A percentile compares a stretch with the other conserved stretches of the same genome.
Conservation (phyloP, 2,888 invertebrate species). For the Nymphalis urticae region DNA sequence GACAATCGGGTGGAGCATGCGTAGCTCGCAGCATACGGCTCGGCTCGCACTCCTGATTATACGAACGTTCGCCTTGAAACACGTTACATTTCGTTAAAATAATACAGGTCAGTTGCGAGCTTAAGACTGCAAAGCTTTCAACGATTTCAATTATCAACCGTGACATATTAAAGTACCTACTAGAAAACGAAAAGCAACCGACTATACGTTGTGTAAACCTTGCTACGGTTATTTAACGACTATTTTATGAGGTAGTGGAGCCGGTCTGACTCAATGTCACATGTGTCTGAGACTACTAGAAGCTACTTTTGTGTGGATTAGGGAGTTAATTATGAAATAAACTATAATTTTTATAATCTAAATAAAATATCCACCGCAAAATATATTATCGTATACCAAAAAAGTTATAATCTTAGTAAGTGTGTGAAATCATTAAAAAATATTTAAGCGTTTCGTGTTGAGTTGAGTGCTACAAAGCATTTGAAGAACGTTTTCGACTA, state of each 20-base stretch:
- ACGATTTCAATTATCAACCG: conserved; percentile 13
- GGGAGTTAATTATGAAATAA: not conserved
- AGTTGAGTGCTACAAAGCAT: not conserved
- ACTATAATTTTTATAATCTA: not conserved
- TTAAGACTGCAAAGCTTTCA: not conserved
- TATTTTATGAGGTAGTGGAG: conserved; percentile 69
- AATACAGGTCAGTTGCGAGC: no score
- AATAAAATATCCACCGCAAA: not conserved
- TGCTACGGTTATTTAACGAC: conserved; percentile 56
- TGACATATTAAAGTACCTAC: conserved; percentile 30
- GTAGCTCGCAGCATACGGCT: no score
- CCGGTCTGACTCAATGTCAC: conserved; percentile 43
- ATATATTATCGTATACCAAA: no score
- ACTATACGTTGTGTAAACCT: conserved; percentile 34
- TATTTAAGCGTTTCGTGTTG: no score
- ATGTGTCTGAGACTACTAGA: conserved; percentile 17
- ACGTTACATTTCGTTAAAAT: no score
- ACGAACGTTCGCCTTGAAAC: no score
- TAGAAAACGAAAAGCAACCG: conserved; percentile 15
- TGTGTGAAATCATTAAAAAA: no score
- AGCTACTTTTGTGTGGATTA: conserved; percentile 11
- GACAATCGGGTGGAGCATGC: no score
- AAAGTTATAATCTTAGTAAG: no score
- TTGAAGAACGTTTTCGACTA: not conserved
- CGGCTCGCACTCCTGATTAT: no score